Evolutionary conservation across 1,140 invertebrate genomes (phyloP).

Genomic region (Aleiodes sp.): DNA sequence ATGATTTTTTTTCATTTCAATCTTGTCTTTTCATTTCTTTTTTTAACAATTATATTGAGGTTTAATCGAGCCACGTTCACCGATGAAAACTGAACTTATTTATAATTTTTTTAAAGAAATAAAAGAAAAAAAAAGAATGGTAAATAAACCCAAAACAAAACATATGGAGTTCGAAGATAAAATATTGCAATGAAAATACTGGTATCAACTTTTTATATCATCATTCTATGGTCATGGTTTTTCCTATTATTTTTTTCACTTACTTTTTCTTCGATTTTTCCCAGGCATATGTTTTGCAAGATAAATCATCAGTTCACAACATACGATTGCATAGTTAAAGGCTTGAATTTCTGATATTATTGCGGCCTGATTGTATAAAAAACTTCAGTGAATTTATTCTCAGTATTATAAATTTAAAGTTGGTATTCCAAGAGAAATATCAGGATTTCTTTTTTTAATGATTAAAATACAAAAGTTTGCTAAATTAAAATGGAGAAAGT

Average conservation of each 20-base stretch:
- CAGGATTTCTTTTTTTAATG: too few relatives aligned
- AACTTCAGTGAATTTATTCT: too few relatives aligned
- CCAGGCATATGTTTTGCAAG: too few relatives aligned
- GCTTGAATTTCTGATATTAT: background rate
- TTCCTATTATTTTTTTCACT: background rate
- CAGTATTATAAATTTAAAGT: too few relatives aligned
- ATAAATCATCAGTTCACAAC: background rate
- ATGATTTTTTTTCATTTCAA: background rate
- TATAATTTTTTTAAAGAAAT: background rate
- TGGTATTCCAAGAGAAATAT: too few relatives aligned
- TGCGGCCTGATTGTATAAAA: too few relatives aligned
- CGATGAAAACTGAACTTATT: background rate
- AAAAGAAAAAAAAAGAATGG: conserved; percentile 4
- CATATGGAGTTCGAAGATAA: background rate
- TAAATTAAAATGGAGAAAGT: too few relatives aligned
- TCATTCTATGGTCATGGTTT: too few relatives aligned
- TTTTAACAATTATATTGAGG: background rate
- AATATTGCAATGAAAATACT: background rate
- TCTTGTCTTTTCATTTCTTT: background rate
- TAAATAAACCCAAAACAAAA: background rate
- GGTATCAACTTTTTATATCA: background rate
- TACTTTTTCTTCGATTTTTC: background rate
- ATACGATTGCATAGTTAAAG: background rate
- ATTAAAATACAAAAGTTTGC: too few relatives aligned
- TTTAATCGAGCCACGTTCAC: background rate